These are phyloP conservation scores for Ophiothrix spiculata DNA, from an alignment of 35 echinoderm and acorn worm genomes.

Conservation along the genomic window DNA sequence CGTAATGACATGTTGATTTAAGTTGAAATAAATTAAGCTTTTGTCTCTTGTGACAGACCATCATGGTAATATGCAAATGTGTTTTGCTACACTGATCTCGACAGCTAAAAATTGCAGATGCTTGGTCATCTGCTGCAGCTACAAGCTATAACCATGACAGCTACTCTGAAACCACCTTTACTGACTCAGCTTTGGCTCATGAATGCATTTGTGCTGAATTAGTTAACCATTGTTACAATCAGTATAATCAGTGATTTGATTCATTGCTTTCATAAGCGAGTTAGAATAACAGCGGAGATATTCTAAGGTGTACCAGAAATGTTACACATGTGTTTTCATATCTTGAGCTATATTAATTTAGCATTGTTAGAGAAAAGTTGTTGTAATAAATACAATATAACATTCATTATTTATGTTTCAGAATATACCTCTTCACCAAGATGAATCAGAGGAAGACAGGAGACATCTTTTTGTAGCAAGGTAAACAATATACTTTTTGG, in stretches of 20 bases:
- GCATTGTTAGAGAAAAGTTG: neutral
- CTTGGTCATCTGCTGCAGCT: no score
- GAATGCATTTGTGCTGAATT: no score
- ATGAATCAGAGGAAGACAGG: constrained; percentile 37
- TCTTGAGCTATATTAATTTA: neutral
- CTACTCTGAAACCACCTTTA: no score
- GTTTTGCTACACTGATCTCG: no score
- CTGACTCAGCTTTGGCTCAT: no score
- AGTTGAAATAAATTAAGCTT: no score
- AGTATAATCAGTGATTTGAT: neutral
- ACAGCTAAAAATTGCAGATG: no score
- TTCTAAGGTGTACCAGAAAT: neutral
- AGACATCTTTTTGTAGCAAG: constrained; percentile 73
- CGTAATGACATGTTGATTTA: no score
- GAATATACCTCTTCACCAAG: constrained; percentile 38
- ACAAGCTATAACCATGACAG: no score
- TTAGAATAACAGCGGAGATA: neutral
- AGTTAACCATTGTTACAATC: no score
- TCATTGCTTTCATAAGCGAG: neutral
- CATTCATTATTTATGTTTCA: constrained; percentile 12
- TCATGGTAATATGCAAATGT: no score
- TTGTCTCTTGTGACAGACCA: no score
- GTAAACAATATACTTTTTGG: neutral
- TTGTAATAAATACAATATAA: neutral
- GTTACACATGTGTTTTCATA: neutral